Percentiles rank a stretch among this genome's conserved stretches.
phyloP scores from a whole-genome alignment of 2,888 invertebrate genomes.

The Leptinotarsa haldemani region DNA sequence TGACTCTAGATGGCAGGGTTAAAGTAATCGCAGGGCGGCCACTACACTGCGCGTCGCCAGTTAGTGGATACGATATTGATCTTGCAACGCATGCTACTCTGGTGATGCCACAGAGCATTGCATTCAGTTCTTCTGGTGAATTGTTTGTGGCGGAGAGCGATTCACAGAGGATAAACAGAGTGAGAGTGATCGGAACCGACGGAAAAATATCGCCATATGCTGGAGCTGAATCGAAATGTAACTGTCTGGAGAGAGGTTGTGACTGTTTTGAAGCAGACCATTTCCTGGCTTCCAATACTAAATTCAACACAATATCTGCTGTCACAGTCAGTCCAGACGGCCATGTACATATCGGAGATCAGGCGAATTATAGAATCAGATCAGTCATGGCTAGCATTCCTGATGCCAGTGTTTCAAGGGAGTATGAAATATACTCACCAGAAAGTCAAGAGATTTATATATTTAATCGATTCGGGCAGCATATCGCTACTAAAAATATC shows the following conservation, averaged over 20 bases:
- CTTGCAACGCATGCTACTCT: slow-evolving; percentile 91
- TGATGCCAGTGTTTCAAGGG: slow-evolving; percentile 83
- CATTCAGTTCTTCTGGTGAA: slow-evolving; percentile 92
- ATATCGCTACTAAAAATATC: slow-evolving; percentile 92
- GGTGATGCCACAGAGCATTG: slow-evolving; percentile 94
- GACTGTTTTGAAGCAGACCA: slow-evolving; percentile 94
- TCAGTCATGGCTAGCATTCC: slow-evolving; percentile 92
- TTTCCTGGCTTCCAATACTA: slow-evolving; percentile 90
- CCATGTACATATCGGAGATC: slow-evolving; percentile 94
- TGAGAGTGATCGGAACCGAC: slow-evolving; percentile 91
- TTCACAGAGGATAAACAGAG: slow-evolving; percentile 92
- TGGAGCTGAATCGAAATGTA: slow-evolving; percentile 93
- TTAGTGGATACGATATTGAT: slow-evolving; percentile 84
- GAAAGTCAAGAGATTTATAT: slow-evolving; percentile 95
- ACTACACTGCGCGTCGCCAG: slow-evolving; percentile 88
- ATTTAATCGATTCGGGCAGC: slow-evolving; percentile 95
- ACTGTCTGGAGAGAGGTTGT: slow-evolving; percentile 90
- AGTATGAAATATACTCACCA: slow-evolving; percentile 95
- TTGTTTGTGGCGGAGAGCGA: slow-evolving; percentile 96
- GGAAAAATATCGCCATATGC: slow-evolving; percentile 94
- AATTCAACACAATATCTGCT: slow-evolving; percentile 94
- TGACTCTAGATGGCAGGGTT: slow-evolving; percentile 91
- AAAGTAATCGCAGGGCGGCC: slow-evolving; percentile 95
- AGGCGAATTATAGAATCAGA: slow-evolving; percentile 88
- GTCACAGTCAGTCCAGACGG: slow-evolving; percentile 94